phyloP scores from a whole-genome alignment of 2,888 invertebrate species.

The Leucania comma region DNA sequence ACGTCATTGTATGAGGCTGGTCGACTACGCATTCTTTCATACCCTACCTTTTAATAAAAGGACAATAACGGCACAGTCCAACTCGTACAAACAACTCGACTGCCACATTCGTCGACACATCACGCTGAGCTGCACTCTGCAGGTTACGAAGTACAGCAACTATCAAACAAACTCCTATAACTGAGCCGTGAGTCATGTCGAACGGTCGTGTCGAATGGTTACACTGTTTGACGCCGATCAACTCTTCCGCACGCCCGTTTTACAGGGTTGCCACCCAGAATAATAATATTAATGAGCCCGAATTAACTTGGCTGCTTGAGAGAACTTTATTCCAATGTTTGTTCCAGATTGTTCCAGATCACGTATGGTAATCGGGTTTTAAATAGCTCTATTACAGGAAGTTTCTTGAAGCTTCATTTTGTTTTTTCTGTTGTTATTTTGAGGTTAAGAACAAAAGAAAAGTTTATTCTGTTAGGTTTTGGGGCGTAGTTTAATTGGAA shows the following conservation, averaged over 20 bases:
- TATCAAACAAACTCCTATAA: conserved; percentile 41
- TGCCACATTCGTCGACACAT: neutral
- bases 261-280: conserved; percentile 54
- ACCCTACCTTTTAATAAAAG: neutral
- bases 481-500: too few relatives aligned
- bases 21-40: neutral
- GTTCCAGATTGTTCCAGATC: conserved; percentile 41
- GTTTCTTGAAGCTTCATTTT: conserved; percentile 12
- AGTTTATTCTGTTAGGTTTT: too few relatives aligned
- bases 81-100: conserved; percentile 2
- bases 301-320: conserved; percentile 29
- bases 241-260: conserved; percentile 41
- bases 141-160: conserved; percentile 27
- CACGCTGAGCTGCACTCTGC: conserved; percentile 6
- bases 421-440: conserved; percentile 8
- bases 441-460: neutral
- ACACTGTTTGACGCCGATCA: conserved; percentile 38
- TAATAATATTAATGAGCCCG: conserved; percentile 50
- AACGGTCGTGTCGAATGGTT: conserved; percentile 18
- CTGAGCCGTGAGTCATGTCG: conserved; percentile 38
- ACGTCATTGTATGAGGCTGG: too few relatives aligned
- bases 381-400: conserved; percentile 37
- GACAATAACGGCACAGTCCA: neutral
- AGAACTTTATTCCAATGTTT: conserved; percentile 40
- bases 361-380: conserved; percentile 46